These are phyloP conservation scores for Hirundichthys speculiger DNA, from an alignment of 2,113 vertebrate species.

Conservation along the genomic window DNA sequence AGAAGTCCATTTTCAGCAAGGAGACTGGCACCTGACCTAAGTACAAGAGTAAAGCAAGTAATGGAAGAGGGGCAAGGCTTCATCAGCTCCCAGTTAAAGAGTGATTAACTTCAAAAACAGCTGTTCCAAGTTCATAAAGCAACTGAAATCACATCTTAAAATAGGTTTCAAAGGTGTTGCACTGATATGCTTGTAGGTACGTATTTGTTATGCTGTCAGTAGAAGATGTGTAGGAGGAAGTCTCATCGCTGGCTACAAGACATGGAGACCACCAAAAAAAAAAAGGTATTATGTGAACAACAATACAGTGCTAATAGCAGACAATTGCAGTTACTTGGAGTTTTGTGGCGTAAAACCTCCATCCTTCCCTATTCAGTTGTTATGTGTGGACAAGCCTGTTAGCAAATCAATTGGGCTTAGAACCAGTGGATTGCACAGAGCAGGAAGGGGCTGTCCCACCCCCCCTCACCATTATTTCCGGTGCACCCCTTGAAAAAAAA, in stretches of 20 bases:
- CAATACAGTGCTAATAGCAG: conserved; percentile 72
- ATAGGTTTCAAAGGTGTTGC: conserved; percentile 23
- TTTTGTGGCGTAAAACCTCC: conserved; percentile 78
- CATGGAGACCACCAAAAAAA: conserved; percentile 57
- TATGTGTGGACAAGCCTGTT: conserved; percentile 78
- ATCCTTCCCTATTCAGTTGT: conserved; percentile 79
- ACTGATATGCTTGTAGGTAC: conserved; percentile 27
- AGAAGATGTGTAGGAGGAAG: conserved; percentile 43
- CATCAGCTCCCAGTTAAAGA: conserved; percentile 39
- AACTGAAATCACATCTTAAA: conserved; percentile 22
- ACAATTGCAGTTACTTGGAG: conserved; percentile 69
- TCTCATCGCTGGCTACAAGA: conserved; percentile 12
- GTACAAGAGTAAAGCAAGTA: conserved; percentile 53
- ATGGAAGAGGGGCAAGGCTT: conserved; percentile 27
- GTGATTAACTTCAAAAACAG: conserved; percentile 60
- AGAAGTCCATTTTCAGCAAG: conserved; percentile 48
- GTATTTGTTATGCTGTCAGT: conserved; percentile 34
- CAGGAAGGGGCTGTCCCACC: conserved; percentile 62
- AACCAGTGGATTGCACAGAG: conserved; percentile 63
- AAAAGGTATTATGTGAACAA: conserved; percentile 64
- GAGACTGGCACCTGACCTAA: conserved; percentile 48
- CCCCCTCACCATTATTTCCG: conserved; percentile 58
- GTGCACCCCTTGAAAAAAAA: conserved; percentile 44
- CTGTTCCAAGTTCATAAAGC: conserved; percentile 52
- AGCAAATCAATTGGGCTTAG: conserved; percentile 77